Base-by-base conservation (phyloP, 1,140 invertebrate species). In the Drosophila nannoptera region DNA sequence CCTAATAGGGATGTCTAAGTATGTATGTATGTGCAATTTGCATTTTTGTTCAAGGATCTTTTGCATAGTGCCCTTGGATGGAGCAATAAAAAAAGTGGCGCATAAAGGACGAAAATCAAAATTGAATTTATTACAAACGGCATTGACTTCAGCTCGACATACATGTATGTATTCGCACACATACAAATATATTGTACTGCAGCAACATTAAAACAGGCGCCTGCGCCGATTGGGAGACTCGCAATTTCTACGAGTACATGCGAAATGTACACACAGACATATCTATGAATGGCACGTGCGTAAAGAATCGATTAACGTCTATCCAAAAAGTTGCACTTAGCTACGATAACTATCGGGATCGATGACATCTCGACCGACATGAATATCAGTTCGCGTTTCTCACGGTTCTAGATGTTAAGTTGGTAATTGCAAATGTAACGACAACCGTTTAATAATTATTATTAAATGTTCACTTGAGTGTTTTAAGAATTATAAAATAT, bases 11-110 rank as follows among this genome's bases (percentile, higher is more conserved):
- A 1, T 7, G 7, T 4, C 2, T 38, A 32, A 8, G 29, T 29
- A 22, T 36, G 9, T 1, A 46, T 36, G 6, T 14, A 9, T 50
- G 32, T 12, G 8, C 11, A 14, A 22, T 42, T 63, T 14, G 42
- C 40, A 46, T 40, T 46, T 32, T 50, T 69, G 43, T 45, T 63
- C 77, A 80, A 81, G 77, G 77, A 69, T 70, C 55, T 60, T 52
- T 22, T 5, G 31, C 36, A 16, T 16, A 49, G 35, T 60, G 77
- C 66, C 73, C 64, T 81, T 80, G 77, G 11, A 12, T 49, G 38
- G 56, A 40, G 50, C 32, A 32, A 45, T 56, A 29, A 36, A 62
- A 22, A 53, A 66, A 54, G 16, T 60, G 38, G 38, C 32, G 46
- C 61, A 53, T 38, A 53, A 29, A 62, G 52, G 38, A 32, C 46